Conservation (phyloP, 2,113 vertebrate genomes). For the Stigmatopora nigra region DNA sequence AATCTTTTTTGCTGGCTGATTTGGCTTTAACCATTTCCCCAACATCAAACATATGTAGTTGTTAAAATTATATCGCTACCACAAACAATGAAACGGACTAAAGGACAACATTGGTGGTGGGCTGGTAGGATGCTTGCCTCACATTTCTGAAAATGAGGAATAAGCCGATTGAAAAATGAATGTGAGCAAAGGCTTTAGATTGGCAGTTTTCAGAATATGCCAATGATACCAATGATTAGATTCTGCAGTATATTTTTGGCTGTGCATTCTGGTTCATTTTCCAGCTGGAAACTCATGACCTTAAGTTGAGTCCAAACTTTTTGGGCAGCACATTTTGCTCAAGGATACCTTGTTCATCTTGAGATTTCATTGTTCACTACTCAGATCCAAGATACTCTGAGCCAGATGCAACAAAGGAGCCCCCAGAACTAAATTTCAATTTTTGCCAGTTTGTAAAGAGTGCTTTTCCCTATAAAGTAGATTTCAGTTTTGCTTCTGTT, state of each 20-base stretch:
- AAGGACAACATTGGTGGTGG: too few species aligned
- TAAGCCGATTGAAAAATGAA: background rate
- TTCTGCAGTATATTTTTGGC: background rate
- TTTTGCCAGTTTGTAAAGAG: background rate
- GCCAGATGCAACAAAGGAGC: background rate
- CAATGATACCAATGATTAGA: background rate
- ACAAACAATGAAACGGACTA: too few species aligned
- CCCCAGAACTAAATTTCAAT: background rate
- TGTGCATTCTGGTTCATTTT: background rate
- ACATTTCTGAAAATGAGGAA: too few species aligned
- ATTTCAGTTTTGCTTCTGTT: background rate
- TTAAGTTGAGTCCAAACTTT: background rate
- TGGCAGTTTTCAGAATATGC: background rate
- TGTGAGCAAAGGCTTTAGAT: background rate
- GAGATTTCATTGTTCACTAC: background rate
- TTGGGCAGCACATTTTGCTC: background rate
- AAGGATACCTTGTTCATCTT: background rate
- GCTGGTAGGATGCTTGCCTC: too few species aligned
- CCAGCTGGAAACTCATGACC: background rate
- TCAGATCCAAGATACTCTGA: background rate
- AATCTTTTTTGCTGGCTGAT: slow-evolving; percentile 57
- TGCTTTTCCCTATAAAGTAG: background rate
- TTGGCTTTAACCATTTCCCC: slow-evolving; percentile 30
- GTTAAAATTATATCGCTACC: slow-evolving; percentile 19
- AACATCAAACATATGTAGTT: slow-evolving; percentile 19